These are phyloP conservation scores for Euthynnus affinis DNA, from an alignment of 2,797 vertebrate genomes.

Conservation along the genomic window DNA sequence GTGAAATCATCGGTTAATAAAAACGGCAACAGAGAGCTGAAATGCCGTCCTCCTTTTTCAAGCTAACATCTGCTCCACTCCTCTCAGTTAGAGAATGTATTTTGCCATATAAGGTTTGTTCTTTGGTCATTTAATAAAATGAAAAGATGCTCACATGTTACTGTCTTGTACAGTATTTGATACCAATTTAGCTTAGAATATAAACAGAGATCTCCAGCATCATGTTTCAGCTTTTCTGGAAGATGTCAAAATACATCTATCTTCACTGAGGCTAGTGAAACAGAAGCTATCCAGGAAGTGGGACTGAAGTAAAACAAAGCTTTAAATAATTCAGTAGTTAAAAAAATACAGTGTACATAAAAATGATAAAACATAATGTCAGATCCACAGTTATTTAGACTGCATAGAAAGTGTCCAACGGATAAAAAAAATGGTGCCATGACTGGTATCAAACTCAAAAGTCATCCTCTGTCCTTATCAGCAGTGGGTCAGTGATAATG, in stretches of 20 bases:
- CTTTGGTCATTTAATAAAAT: conserved; percentile 21
- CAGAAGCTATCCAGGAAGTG: neutral
- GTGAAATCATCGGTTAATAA: conserved; percentile 8
- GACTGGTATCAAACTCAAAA: conserved; percentile 9
- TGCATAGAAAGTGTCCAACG: conserved; percentile 25
- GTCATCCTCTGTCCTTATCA: conserved; percentile 11
- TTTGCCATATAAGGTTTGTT: conserved; percentile 23
- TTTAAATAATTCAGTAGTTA: conserved; percentile 45
- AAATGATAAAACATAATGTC: conserved; percentile 6
- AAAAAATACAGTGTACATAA: conserved; percentile 33
- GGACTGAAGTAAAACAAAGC: conserved; percentile 37
- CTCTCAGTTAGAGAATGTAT: neutral
- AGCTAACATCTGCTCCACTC: neutral
- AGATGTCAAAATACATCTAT: conserved; percentile 23
- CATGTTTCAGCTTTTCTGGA: conserved; percentile 21
- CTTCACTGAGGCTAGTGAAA: neutral
- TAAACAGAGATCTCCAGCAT: neutral
- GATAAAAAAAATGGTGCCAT: neutral
- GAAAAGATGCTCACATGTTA: conserved; percentile 14
- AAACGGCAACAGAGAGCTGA: conserved; percentile 8
- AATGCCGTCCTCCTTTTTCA: neutral
- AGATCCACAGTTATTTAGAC: conserved; percentile 19
- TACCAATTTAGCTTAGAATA: conserved; percentile 6
- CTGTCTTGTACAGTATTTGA: neutral
- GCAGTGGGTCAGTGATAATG: neutral